These are phyloP conservation scores for Silurus glanis DNA, from an alignment of 2,113 vertebrate genomes.

Conservation along the genomic window DNA sequence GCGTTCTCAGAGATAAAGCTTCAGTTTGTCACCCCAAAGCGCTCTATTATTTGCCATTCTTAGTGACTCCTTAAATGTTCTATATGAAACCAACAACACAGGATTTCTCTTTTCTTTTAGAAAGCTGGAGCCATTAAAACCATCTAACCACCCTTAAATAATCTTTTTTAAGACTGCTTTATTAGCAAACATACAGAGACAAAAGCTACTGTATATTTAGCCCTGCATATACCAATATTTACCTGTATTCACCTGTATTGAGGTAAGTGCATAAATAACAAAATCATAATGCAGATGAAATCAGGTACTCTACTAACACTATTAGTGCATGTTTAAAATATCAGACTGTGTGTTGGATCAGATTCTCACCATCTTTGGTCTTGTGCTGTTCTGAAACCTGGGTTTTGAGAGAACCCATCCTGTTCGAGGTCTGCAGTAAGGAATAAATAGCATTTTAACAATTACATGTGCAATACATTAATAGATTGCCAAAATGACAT, in stretches of 20 bases:
- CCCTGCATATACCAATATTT: no score
- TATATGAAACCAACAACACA: neutral
- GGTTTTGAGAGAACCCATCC: slow-evolving; percentile 75
- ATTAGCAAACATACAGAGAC: no score
- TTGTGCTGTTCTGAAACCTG: slow-evolving; percentile 67
- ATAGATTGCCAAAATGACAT: neutral
- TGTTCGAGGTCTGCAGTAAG: slow-evolving; percentile 66
- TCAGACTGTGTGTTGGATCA: neutral
- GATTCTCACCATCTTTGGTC: slow-evolving; percentile 66
- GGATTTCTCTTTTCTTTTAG: neutral
- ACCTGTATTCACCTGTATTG: no score
- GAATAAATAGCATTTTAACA: neutral
- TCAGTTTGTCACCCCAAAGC: no score
- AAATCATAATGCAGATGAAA: no score
- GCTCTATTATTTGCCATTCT: neutral
- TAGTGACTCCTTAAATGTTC: neutral
- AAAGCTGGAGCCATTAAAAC: no score
- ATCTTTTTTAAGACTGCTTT: no score
- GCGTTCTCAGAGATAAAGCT: neutral
- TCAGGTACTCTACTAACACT: neutral
- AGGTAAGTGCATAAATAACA: no score
- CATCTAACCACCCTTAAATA: no score
- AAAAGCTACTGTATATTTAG: no score
- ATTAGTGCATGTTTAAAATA: no score
- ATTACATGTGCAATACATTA: neutral